A percentile compares a stretch with the other conserved stretches of the same genome.
These are phyloP conservation scores for Theodoxus fluviatilis DNA, from an alignment of 2,888 invertebrate species.

Conservation along the genomic window DNA sequence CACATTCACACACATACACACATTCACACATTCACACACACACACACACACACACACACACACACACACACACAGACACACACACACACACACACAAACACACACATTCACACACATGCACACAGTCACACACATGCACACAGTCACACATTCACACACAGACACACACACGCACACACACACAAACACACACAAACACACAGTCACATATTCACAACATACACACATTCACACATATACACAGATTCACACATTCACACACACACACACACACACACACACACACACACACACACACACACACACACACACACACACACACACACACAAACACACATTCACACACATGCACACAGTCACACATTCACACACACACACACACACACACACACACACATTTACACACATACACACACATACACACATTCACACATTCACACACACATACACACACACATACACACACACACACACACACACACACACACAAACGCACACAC, in stretches of 20 bases:
- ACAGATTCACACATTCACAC: conserved; percentile 5
- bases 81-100: conserved; percentile 12
- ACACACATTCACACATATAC: neutral
- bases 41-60: conserved; percentile 1
- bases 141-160: neutral
- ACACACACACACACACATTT: neutral
- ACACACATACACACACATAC: conserved; percentile 4
- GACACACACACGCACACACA: neutral
- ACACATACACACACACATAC: neutral
- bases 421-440: conserved; percentile 8
- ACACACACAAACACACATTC: neutral
- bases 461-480: neutral
- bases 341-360: neutral
- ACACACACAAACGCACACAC: neutral
- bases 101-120: neutral
- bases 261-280: conserved; percentile 13
- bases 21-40: neutral
- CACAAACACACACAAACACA: neutral
- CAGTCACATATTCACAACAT: neutral
- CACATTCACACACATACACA: neutral
- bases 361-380: neutral
- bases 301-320: neutral
- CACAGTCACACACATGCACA: neutral
- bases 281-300: neutral
- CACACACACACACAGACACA: conserved; percentile 1